Conservation (phyloP, 2,113 vertebrate species). For the Sebastes fasciatus region DNA sequence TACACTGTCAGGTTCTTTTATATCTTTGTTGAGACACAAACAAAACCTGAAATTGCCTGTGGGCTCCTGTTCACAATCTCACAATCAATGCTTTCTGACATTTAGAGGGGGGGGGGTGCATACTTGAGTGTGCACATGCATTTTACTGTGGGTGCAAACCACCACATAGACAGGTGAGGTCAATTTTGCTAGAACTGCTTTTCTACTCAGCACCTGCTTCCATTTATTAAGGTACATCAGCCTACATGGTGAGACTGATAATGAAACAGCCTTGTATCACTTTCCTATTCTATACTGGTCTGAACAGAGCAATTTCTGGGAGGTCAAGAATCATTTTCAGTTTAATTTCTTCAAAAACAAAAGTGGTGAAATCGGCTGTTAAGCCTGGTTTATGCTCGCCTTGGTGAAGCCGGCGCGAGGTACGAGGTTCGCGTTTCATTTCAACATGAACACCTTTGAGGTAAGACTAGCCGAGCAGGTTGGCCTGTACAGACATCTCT, state of each 20-base stretch:
- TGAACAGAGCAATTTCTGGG: not conserved
- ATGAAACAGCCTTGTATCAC: not conserved
- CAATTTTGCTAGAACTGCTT: not conserved
- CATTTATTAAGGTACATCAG: slow-evolving; percentile 8
- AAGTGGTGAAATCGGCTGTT: not conserved
- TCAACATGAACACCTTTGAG: too few relatives aligned
- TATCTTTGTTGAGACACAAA: slow-evolving; percentile 61
- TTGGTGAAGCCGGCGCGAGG: too few relatives aligned
- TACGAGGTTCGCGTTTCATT: too few relatives aligned
- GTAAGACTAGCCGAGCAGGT: too few relatives aligned
- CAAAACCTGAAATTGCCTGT: slow-evolving; percentile 62
- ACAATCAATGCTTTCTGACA: slow-evolving; percentile 77
- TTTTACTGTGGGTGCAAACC: slow-evolving; percentile 8
- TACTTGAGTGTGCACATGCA: not conserved
- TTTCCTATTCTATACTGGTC: not conserved
- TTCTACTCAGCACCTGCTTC: slow-evolving; percentile 2
- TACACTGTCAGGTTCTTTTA: slow-evolving; percentile 41
- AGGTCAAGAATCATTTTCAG: not conserved
- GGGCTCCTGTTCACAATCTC: slow-evolving; percentile 62
- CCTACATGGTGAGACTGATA: too few relatives aligned
- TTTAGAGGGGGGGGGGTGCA: slow-evolving; percentile 27
- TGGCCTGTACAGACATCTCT: too few relatives aligned
- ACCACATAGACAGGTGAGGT: slow-evolving; percentile 20
- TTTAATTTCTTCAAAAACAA: slow-evolving; percentile 1
- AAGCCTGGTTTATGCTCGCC: too few relatives aligned